Evolutionary conservation across 2,888 invertebrate species (phyloP).

Genomic region (Aethes cnicana): DNA sequence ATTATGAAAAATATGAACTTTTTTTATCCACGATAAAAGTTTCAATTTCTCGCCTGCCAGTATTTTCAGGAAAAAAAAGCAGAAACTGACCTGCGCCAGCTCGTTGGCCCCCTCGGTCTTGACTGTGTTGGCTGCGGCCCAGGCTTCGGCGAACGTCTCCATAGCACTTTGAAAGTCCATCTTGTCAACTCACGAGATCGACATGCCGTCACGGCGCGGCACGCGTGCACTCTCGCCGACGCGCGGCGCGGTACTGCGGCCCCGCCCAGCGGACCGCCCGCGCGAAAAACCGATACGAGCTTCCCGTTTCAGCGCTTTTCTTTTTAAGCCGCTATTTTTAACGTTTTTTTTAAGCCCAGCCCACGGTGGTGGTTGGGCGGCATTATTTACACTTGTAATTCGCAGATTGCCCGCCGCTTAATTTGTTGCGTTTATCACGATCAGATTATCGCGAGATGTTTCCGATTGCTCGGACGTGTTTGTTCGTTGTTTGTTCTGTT

Average conservation of each 20-base stretch:
- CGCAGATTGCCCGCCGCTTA: constrained; percentile 68
- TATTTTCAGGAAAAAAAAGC: too few species aligned
- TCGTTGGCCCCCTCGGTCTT: constrained; percentile 84
- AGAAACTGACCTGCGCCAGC: constrained; percentile 85
- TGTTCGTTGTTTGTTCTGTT: constrained; percentile 18
- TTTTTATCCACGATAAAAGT: too few species aligned
- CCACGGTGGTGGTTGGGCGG: constrained; percentile 80
- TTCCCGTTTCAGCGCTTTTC: constrained; percentile 82
- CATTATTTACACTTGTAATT: constrained; percentile 83
- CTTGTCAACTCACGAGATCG: constrained; percentile 76
- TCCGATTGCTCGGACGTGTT: constrained; percentile 26
- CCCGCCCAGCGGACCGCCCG: constrained; percentile 79
- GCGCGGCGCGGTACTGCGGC: constrained; percentile 85
- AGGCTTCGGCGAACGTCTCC: constrained; percentile 98
- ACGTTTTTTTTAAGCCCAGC: constrained; percentile 77
- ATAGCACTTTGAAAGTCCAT: constrained; percentile 99
- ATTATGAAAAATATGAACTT: constrained; percentile 18
- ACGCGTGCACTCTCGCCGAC: constrained; percentile 81
- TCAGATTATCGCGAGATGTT: constrained; percentile 55
- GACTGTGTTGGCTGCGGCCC: constrained; percentile 92
- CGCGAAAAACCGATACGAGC: constrained; percentile 81
- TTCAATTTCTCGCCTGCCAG: too few species aligned
- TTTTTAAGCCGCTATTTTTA: constrained; percentile 81
- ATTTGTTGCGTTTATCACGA: constrained; percentile 67
- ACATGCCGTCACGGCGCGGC: constrained; percentile 75